Evolutionary conservation across 2,113 vertebrate genomes (phyloP).

Genomic region (Callochromis pleurospilus): DNA sequence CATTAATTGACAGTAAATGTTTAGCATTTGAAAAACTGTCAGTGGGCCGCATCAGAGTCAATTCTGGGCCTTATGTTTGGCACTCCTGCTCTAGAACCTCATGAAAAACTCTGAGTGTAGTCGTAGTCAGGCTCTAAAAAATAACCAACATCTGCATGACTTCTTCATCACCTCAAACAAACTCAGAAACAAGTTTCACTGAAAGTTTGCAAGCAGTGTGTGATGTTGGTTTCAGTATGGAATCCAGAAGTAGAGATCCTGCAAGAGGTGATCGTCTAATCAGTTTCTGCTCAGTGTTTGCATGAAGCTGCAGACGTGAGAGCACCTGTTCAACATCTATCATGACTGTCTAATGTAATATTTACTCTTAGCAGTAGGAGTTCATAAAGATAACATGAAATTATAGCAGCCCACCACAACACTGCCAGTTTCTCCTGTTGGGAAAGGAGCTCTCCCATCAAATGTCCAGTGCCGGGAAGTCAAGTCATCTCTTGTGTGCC

Average conservation of each 20-base stretch:
- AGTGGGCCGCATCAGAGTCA: fast-evolving
- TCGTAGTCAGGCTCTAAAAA: not conserved
- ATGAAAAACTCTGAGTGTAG: not conserved
- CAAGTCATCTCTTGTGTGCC: not conserved
- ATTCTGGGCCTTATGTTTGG: not conserved
- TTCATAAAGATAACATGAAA: not conserved
- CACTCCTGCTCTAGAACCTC: not conserved
- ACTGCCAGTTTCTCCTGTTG: not conserved
- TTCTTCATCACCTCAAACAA: not conserved
- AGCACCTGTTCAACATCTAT: not conserved
- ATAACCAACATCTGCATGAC: not conserved
- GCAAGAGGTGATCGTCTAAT: not conserved
- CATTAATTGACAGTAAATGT: not conserved
- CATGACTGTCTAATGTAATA: not conserved
- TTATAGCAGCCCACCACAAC: not conserved
- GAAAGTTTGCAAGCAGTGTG: not conserved
- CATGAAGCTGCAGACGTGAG: fast-evolving
- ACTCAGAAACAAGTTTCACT: not conserved
- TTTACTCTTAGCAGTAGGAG: not conserved
- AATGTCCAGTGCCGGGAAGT: not conserved
- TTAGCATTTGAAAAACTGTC: not conserved
- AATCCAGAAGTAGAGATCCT: not conserved
- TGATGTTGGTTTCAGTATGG: not conserved
- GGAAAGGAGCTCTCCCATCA: not conserved
- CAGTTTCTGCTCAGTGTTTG: not conserved